These are phyloP conservation scores for Virgularia gustaviana DNA, from an alignment of 92 coral and sea anemone species.

Conservation along the genomic window DNA sequence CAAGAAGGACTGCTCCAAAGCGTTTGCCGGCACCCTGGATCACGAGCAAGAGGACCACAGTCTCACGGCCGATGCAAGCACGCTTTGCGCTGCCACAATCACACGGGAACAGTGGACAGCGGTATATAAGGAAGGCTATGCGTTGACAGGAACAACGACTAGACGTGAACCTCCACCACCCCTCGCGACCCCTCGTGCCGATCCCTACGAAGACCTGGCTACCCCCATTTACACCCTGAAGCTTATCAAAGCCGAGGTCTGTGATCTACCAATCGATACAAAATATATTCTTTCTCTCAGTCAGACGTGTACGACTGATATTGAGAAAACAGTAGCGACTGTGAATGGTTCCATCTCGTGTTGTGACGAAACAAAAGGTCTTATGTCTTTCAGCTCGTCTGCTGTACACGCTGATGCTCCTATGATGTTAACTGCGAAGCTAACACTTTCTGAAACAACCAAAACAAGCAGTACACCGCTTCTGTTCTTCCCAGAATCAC, in stretches of 20 bases:
- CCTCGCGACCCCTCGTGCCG: neutral
- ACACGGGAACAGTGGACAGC: constrained; percentile 65
- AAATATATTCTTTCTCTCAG: constrained; percentile 9
- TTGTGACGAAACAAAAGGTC: constrained; percentile 39
- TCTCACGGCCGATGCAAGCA: constrained; percentile 65
- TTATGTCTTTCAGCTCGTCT: constrained; percentile 36
- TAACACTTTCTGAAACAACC: constrained; percentile 41
- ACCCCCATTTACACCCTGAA: constrained; percentile 24
- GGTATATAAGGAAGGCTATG: constrained; percentile 30
- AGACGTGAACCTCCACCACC: constrained; percentile 30
- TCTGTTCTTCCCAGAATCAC: constrained; percentile 41
- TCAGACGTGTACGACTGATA: neutral
- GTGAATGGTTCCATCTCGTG: constrained; percentile 16
- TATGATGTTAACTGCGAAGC: constrained; percentile 24
- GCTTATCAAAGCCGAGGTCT: constrained; percentile 29
- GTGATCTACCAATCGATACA: constrained; percentile 17
- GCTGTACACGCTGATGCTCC: constrained; percentile 39
- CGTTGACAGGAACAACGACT: constrained; percentile 18
- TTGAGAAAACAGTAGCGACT: constrained; percentile 18
- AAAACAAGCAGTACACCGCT: constrained; percentile 18
- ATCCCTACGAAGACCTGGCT: constrained; percentile 22
- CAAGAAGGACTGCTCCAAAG: constrained; percentile 16
- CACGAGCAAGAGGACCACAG: constrained; percentile 55
- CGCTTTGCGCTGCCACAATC: constrained; percentile 76
- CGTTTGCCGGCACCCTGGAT: constrained; percentile 40